These are phyloP conservation scores for Palythoa caribaeorum DNA, from an alignment of 92 coral and sea anemone genomes.

Conservation along the genomic window DNA sequence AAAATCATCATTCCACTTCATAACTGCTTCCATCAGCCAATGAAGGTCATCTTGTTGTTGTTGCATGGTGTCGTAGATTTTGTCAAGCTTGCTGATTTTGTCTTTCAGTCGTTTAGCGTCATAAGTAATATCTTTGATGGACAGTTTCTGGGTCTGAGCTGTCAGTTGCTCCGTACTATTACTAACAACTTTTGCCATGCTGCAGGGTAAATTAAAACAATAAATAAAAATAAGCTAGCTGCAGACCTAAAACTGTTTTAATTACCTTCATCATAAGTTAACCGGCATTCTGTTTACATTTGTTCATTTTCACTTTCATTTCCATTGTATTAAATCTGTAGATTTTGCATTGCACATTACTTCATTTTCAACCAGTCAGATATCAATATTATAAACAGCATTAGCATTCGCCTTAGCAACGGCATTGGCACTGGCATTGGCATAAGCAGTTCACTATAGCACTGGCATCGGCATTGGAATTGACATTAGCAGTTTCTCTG, in stretches of 20 bases:
- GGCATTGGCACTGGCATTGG: not conserved
- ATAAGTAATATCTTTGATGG: conserved; percentile 77
- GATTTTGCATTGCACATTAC: no score
- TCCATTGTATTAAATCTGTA: no score
- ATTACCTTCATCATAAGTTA: no score
- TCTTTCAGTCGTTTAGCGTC: conserved; percentile 74
- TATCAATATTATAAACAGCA: no score
- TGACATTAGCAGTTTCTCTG: no score
- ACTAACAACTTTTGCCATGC: conserved; percentile 65
- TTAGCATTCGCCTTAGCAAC: no score
- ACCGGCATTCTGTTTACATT: no score
- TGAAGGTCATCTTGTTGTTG: conserved; percentile 90
- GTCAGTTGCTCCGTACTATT: conserved; percentile 61
- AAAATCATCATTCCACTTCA: conserved; percentile 92
- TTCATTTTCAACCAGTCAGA: no score
- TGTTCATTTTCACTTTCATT: no score
- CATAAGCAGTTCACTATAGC: not conserved
- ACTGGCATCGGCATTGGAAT: no score
- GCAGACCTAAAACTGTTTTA: no score
- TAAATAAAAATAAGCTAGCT: not conserved
- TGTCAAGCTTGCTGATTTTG: conserved; percentile 79
- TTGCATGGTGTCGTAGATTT: conserved; percentile 81
- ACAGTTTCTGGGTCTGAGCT: conserved; percentile 78
- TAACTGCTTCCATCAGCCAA: conserved; percentile 77
- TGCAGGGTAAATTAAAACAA: not conserved